Conservation (phyloP, 2,888 invertebrate genomes). For the Synanthedon vespiformis region DNA sequence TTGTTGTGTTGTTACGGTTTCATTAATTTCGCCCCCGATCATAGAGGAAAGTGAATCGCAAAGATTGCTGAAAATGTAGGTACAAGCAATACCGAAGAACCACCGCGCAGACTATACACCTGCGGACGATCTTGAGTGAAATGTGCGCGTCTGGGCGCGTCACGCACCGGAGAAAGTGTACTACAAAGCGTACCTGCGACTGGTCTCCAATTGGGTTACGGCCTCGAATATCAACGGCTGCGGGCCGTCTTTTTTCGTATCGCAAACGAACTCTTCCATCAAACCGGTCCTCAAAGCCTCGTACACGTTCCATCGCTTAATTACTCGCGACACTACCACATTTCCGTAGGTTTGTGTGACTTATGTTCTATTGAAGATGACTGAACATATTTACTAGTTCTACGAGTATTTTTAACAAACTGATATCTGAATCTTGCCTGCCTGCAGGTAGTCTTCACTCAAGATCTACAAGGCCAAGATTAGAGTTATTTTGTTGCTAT, state of each 20-base stretch:
- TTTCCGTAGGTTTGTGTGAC: slow-evolving; percentile 17
- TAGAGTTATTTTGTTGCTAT: too few relatives aligned
- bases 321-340: not conserved
- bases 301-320: not conserved
- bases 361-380: slow-evolving; percentile 13
- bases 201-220: slow-evolving; percentile 64
- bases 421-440: too few relatives aligned
- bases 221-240: slow-evolving; percentile 54
- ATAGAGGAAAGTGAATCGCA: not conserved
- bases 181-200: slow-evolving; percentile 54
- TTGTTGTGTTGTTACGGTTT: not conserved
- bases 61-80: not conserved
- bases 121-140: slow-evolving; percentile 40
- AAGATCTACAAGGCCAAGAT: too few relatives aligned
- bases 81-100: slow-evolving; percentile 12
- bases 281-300: slow-evolving; percentile 22
- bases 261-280: slow-evolving; percentile 16
- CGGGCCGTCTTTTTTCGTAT: slow-evolving; percentile 43
- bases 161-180: slow-evolving; percentile 66
- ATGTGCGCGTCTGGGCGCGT: slow-evolving; percentile 45
- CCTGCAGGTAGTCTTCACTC: too few relatives aligned
- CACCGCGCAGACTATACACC: slow-evolving; percentile 26
- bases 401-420: too few relatives aligned
- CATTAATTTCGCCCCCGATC: not conserved
- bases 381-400: too few relatives aligned